Base-by-base conservation (phyloP, 2,888 invertebrate species). In the Atrina japonica region DNA sequence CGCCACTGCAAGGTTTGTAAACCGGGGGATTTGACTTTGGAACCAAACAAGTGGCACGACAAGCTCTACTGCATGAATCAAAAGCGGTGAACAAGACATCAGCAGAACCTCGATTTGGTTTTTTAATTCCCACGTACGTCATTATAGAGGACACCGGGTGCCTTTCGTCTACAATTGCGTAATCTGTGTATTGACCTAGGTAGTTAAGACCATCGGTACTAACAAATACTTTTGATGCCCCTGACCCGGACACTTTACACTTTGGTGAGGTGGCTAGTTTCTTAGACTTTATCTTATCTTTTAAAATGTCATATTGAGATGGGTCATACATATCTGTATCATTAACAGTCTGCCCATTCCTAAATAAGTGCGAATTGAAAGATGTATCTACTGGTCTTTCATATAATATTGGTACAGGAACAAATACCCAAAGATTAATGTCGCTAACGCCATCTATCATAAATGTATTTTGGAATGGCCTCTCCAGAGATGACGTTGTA, bases 171-270 rank as follows among this genome's bases (percentile, higher is more conserved):
- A 85, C 64, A 11, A 83, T 73, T 23, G 82, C 79, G 18, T 76
- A 77, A 21, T 86, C 85, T 16, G 81, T 78, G 67, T 81, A 84
- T 21, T 55, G 60, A 7, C 85, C 86, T 2, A 80, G 58, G 60
- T 85, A 85, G 56, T 82, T 82, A 1, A 86, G 69, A 1, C 86
- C 86, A 45, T 75, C 68, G n/a, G 85, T 76, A 30, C 75, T 61
- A 3, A 86, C 70, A 55, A 72, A 81, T 6, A 85, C 77, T 45
- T 77, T 78, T 18, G 47, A 68, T n/a, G 61, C 76, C 3, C 59
- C 64, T 5, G 64, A 41, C 40, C 55, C 61, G n/a, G 21, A 11
- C 1, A 35, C 29, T 40, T 60, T 35, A 41, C 70, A 70, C 30
- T 47, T 45, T 3, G 30, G 49, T 30, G 49, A 60, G 21, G 35